Evolutionary conservation across 2,113 vertebrate genomes (phyloP).

Genomic region (Sapajus apella): DNA sequence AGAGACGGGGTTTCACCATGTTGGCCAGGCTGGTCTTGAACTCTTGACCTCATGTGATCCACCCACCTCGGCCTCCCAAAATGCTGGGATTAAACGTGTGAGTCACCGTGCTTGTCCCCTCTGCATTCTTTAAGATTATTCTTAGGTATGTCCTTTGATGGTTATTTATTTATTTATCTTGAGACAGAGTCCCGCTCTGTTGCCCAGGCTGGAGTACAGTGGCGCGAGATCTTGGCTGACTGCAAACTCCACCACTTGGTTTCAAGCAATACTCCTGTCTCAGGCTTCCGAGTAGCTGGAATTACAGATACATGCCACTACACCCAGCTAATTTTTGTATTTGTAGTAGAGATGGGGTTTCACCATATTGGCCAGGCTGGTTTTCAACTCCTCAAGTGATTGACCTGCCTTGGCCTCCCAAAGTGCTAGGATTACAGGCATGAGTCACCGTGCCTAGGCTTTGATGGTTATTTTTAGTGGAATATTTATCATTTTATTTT

Average conservation of each 20-base stretch:
- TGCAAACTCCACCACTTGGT: neutral
- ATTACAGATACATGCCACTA: too few species aligned
- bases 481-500: slow-evolving; percentile 3
- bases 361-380: neutral
- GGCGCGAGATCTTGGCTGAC: neutral
- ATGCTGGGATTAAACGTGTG: too few species aligned
- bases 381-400: neutral
- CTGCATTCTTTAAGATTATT: neutral
- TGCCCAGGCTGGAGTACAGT: too few species aligned
- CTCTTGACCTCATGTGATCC: too few species aligned
- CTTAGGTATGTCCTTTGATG: neutral
- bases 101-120: neutral
- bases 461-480: neutral
- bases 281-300: neutral
- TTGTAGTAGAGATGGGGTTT: too few species aligned
- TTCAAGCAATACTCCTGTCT: neutral
- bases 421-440: neutral
- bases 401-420: too few species aligned
- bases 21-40: too few species aligned
- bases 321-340: too few species aligned
- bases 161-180: neutral
- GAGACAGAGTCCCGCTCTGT: too few species aligned
- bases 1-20: too few species aligned
- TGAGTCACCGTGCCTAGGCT: neutral
- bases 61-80: too few species aligned